Conservation (phyloP, 2,888 invertebrate species). For the Diachrysia chrysitis region DNA sequence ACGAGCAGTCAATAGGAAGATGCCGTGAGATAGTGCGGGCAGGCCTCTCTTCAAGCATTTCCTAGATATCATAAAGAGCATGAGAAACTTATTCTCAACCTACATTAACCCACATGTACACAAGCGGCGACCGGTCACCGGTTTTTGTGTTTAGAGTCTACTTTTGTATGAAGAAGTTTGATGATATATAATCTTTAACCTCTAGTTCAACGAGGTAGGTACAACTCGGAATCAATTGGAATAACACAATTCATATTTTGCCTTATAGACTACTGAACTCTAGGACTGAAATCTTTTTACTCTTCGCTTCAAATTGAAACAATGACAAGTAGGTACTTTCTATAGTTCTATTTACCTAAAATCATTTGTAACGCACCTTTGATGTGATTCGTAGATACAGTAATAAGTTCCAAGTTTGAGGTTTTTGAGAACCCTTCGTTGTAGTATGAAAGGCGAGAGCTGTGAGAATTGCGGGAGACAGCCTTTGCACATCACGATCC, state of each 20-base stretch:
- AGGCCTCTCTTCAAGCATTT: neutral
- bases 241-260: neutral
- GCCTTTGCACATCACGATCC: slow-evolving; percentile 35
- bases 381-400: slow-evolving; percentile 33
- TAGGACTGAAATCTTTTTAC: too few relatives aligned
- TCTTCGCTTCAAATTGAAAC: too few relatives aligned
- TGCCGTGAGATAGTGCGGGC: slow-evolving; percentile 24
- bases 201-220: too few relatives aligned
- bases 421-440: slow-evolving; percentile 16
- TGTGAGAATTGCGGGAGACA: slow-evolving; percentile 25
- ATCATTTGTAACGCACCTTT: slow-evolving; percentile 12
- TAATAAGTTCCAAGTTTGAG: slow-evolving; percentile 42
- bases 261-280: too few relatives aligned
- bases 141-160: too few relatives aligned
- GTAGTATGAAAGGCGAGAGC: slow-evolving; percentile 30
- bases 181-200: too few relatives aligned
- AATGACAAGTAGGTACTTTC: too few relatives aligned
- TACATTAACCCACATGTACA: too few relatives aligned
- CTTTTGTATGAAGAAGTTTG: too few relatives aligned
- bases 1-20: slow-evolving; percentile 26
- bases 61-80: slow-evolving; percentile 12
- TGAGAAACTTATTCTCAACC: neutral
- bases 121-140: too few relatives aligned
- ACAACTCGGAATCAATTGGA: too few relatives aligned
- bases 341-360: too few relatives aligned